Evolutionary conservation across 1,140 invertebrate genomes (phyloP).

Genomic region (Ceratosolen fusciceps): DNA sequence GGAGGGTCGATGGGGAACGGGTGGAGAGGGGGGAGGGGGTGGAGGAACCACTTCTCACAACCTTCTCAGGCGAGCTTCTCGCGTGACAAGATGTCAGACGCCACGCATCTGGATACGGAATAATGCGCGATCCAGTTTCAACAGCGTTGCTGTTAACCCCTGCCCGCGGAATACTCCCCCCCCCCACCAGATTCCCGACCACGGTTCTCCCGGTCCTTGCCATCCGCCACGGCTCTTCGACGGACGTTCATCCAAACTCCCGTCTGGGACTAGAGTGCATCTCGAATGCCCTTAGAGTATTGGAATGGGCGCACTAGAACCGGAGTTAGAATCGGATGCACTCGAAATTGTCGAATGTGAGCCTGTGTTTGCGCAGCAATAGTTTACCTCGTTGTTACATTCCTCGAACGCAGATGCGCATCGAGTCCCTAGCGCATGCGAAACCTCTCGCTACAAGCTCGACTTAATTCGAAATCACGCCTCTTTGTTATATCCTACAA

Average conservation of each 20-base stretch:
- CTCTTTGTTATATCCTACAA: background rate
- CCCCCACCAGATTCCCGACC: too few relatives aligned
- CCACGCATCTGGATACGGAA: slow-evolving; percentile 9
- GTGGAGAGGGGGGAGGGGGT: background rate
- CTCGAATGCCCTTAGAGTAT: background rate
- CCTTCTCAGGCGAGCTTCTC: slow-evolving; percentile 1
- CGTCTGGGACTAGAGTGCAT: background rate
- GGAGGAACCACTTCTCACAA: slow-evolving; percentile 4
- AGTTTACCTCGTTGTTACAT: background rate
- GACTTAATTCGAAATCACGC: background rate
- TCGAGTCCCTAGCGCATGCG: background rate
- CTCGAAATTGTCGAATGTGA: background rate
- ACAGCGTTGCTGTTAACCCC: too few relatives aligned
- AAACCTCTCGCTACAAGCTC: background rate
- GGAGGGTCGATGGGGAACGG: background rate
- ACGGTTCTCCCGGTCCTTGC: too few relatives aligned
- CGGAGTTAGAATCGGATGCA: background rate
- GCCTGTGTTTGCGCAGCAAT: background rate
- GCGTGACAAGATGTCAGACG: slow-evolving; percentile 42
- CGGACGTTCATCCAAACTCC: background rate
- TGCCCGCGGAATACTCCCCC: too few relatives aligned
- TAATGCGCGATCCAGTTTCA: background rate
- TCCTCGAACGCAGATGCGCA: background rate
- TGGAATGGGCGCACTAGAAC: background rate
- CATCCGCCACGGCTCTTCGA: too few relatives aligned